Percentiles rank a stretch among this genome's conserved stretches.
phyloP scores from a whole-genome alignment of 30 jellyfish, hydroid and myxozoan genomes.

The Calvadosia cruxmelitensis region DNA sequence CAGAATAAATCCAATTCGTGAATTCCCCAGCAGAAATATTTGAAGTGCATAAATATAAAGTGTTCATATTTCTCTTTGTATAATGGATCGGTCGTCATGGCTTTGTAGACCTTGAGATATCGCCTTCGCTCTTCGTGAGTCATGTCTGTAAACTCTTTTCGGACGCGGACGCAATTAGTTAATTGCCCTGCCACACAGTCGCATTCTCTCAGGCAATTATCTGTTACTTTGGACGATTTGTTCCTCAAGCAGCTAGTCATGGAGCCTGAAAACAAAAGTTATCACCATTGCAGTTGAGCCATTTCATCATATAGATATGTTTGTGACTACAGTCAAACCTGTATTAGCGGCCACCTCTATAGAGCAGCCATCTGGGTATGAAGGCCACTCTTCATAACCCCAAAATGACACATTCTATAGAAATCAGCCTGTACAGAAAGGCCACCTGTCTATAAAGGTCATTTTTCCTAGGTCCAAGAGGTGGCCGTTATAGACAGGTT shows the following conservation, averaged over 20 bases:
- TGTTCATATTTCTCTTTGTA: constrained; percentile 51
- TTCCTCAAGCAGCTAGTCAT: neutral
- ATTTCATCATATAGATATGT: neutral
- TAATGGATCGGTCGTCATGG: constrained; percentile 47
- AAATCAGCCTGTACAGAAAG: no score
- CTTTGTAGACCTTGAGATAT: constrained; percentile 47
- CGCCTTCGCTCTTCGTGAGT: constrained; percentile 44
- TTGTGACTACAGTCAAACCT: neutral
- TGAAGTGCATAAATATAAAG: constrained; percentile 64
- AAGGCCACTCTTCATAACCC: no score
- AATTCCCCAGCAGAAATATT: constrained; percentile 88
- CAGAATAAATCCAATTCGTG: constrained; percentile 43
- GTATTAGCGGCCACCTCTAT: neutral
- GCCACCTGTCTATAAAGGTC: no score
- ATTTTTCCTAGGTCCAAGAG: no score
- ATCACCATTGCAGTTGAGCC: neutral
- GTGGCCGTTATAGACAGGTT: no score
- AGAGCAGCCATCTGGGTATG: no score
- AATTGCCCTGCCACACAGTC: constrained; percentile 46
- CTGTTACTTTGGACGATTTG: constrained; percentile 12
- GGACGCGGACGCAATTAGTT: constrained; percentile 55
- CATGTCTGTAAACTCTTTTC: constrained; percentile 90
- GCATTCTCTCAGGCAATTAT: constrained; percentile 71
- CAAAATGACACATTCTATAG: no score
- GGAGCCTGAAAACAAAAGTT: constrained; percentile 1